Evolutionary conservation across 2,888 invertebrate genomes (phyloP), one percentile per base, ranked within the genome.

Genomic region (Caenorhabditis angaria): DNA sequence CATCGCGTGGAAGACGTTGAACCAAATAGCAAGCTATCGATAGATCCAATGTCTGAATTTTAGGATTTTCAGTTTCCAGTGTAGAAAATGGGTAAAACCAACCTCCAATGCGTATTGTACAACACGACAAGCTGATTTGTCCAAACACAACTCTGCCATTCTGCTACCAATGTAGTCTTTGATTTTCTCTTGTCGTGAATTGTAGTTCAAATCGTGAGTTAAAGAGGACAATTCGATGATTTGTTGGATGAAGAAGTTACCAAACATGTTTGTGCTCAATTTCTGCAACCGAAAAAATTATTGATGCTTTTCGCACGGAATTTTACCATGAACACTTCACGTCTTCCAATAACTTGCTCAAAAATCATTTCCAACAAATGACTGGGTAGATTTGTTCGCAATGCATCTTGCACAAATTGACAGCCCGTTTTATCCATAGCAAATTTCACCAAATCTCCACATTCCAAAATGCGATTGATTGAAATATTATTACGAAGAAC

Each of bases 111-210:
- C 77, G 55, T 75, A 82, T 69, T 85, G 85, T 0, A 85, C 76
- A 24, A 85, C 84, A 20, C 85, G 76, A 53, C 85, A 85, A 1
- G 82, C 81, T 54, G 79, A 85, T 25, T 83, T 76, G 60, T 84
- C 82, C 35, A 80, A 63, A 56, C 83, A 80, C n/a, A 83, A 65
- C 4, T 72, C 65, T 50, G 70, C 61, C 72, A 81, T 80, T 24
- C 75, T 67, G 0, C 55, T 32, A 8, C 56, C 48, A 8, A 69
- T 48, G n/a, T 58, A 61, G 0, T 64, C 56, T 20, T 53, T 56
- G 5, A 69, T 24, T 6, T 60, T 63, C 27, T 70, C 62, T 24
- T 68, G 68, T 14, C 68, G 27, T 0, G 0, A 27, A 0, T 59
- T 35, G 28, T 20, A 59, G 5, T 69, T 57, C 32, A 59, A 65